These are phyloP conservation scores for Zaprionus capensis DNA, from an alignment of 1,140 invertebrate genomes.

Conservation along the genomic window DNA sequence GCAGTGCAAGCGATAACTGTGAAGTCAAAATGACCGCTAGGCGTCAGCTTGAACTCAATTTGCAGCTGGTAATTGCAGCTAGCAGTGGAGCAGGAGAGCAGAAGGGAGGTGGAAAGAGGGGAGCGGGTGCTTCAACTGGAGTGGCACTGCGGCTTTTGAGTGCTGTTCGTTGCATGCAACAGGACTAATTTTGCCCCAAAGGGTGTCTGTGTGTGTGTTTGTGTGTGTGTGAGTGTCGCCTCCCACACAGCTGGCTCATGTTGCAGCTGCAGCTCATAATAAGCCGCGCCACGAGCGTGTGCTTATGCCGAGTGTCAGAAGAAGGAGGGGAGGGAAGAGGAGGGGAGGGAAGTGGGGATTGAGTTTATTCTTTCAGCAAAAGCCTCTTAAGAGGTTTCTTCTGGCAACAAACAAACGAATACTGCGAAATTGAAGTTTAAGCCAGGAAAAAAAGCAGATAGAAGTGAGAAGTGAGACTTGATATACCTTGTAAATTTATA, in stretches of 20 bases:
- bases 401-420: no score
- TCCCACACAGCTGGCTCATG: not conserved
- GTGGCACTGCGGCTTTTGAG: constrained; percentile 23
- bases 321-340: not conserved
- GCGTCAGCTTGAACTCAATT: constrained; percentile 8
- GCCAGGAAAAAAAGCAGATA: no score
- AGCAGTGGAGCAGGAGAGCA: not conserved
- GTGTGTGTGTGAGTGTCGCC: not conserved
- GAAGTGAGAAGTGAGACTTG: no score
- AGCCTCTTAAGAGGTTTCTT: no score
- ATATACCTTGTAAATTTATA: no score
- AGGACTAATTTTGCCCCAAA: constrained; percentile 6
- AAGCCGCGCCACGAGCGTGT: not conserved
- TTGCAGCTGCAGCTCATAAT: not conserved
- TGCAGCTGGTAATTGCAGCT: constrained; percentile 1
- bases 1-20: not conserved
- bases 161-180: constrained; percentile 19
- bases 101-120: not conserved
- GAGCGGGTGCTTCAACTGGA: constrained; percentile 1
- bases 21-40: not conserved
- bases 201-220: not conserved
- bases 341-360: not conserved
- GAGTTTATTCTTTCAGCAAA: not conserved
- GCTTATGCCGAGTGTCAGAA: not conserved
- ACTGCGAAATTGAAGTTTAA: no score